Conservation (phyloP, 2,113 vertebrate genomes). For the Ceyx cyanopectus region DNA sequence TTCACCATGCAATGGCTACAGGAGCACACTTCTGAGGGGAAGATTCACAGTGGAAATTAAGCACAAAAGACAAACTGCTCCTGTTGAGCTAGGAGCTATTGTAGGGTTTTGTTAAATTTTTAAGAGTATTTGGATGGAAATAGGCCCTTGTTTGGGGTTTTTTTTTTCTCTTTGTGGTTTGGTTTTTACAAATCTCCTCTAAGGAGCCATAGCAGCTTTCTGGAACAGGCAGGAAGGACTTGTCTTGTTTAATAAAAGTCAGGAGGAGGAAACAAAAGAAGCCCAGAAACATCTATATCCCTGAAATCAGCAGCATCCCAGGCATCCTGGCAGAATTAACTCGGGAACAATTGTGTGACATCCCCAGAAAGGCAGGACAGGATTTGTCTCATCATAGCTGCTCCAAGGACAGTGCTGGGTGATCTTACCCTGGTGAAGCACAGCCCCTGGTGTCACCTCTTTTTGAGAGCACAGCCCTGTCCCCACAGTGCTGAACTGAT, state of each 20-base stretch:
- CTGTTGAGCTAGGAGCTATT: slow-evolving; percentile 24
- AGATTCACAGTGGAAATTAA: slow-evolving; percentile 59
- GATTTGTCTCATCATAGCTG: not conserved
- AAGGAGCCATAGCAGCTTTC: slow-evolving; percentile 18
- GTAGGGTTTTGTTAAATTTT: slow-evolving; percentile 46
- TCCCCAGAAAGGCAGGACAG: not conserved
- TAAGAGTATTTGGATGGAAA: slow-evolving; percentile 46
- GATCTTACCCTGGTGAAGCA: not conserved
- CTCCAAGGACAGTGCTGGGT: not conserved
- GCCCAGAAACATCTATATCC: not conserved
- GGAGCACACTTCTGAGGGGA: slow-evolving; percentile 24
- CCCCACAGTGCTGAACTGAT: not conserved
- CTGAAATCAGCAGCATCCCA: slow-evolving; percentile 15
- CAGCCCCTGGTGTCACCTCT: not conserved
- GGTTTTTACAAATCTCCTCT: slow-evolving; percentile 5
- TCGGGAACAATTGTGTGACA: not conserved
- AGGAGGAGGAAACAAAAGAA: not conserved
- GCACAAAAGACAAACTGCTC: slow-evolving; percentile 30
- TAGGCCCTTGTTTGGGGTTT: not conserved
- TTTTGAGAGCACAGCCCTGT: not conserved
- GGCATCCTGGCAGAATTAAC: not conserved
- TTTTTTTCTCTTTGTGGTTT: not conserved
- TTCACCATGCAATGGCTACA: not conserved
- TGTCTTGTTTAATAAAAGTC: slow-evolving; percentile 26
- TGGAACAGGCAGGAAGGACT: slow-evolving; percentile 10